Evolutionary conservation across 92 coral and sea anemone genomes (phyloP).

Genomic region (Paramuricea clavata): DNA sequence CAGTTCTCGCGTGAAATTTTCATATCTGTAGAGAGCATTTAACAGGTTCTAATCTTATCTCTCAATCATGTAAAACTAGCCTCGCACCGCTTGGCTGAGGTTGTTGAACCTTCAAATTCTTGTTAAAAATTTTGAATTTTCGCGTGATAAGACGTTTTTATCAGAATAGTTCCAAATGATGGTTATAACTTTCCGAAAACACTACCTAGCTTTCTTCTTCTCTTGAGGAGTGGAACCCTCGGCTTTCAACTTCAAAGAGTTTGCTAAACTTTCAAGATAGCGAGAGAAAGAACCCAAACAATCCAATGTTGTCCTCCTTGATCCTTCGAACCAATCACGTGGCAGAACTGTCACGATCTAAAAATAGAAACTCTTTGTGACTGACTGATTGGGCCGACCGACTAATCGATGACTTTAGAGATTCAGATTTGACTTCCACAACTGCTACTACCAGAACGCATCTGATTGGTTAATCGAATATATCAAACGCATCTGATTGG

Average conservation of each 20-base stretch:
- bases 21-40: no score
- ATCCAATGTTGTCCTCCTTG: slow-evolving; percentile 66
- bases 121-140: background rate
- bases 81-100: no score
- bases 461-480: no score
- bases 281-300: slow-evolving; percentile 87
- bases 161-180: background rate
- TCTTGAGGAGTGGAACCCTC: slow-evolving; percentile 93
- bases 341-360: slow-evolving; percentile 90
- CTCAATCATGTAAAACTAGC: no score
- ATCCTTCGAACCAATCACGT: slow-evolving; percentile 81
- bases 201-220: slow-evolving; percentile 91
- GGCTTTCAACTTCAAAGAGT: slow-evolving; percentile 79
- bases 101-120: background rate
- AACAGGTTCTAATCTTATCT: no score
- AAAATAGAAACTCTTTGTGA: background rate
- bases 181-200: background rate
- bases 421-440: no score
- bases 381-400: background rate
- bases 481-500: no score
- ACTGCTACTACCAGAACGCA: no score
- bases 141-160: background rate
- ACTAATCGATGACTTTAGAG: no score
- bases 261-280: slow-evolving; percentile 82
- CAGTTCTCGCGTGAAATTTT: no score